Evolutionary conservation across 53 echinoderm and acorn worm genomes (phyloP).

Genomic region (Holothuria scabra): DNA sequence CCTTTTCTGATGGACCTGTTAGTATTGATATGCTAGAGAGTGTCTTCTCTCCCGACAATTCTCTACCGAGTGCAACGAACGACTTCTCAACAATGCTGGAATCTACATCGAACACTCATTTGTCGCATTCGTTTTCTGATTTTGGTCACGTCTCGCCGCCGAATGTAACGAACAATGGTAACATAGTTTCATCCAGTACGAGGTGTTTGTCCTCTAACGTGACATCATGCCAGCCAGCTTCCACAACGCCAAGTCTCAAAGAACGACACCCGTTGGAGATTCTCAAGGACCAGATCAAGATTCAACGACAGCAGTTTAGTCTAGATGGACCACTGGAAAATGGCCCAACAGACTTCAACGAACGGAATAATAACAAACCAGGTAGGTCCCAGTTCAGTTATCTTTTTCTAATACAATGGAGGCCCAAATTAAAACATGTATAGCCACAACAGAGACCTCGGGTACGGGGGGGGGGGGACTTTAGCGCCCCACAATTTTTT

Average conservation of each 20-base stretch:
- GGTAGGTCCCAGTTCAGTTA: too few species aligned
- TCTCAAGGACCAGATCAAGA: constrained; percentile 92
- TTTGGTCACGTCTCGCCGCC: neutral
- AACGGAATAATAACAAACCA: too few species aligned
- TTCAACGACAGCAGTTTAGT: constrained; percentile 97
- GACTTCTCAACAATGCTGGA: constrained; percentile 51
- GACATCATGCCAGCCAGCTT: constrained; percentile 54
- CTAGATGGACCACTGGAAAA: constrained; percentile 61
- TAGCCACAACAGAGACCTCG: too few species aligned
- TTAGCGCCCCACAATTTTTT: too few species aligned
- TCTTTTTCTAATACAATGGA: too few species aligned
- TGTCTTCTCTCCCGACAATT: constrained; percentile 93
- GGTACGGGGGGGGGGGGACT: too few species aligned
- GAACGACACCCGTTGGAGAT: constrained; percentile 95
- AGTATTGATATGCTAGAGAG: constrained; percentile 87
- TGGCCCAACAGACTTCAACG: too few species aligned
- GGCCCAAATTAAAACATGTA: too few species aligned
- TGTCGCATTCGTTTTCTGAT: constrained; percentile 2
- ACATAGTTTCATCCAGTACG: constrained; percentile 76
- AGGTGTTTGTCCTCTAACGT: constrained; percentile 62
- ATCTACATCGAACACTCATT: neutral
- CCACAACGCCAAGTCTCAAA: constrained; percentile 28
- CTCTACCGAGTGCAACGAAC: constrained; percentile 75
- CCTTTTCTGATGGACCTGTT: constrained; percentile 44
- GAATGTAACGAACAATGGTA: constrained; percentile 16